Base-by-base conservation (phyloP, 53 echinoderm and acorn worm genomes). In the Glandiceps talaboti region DNA sequence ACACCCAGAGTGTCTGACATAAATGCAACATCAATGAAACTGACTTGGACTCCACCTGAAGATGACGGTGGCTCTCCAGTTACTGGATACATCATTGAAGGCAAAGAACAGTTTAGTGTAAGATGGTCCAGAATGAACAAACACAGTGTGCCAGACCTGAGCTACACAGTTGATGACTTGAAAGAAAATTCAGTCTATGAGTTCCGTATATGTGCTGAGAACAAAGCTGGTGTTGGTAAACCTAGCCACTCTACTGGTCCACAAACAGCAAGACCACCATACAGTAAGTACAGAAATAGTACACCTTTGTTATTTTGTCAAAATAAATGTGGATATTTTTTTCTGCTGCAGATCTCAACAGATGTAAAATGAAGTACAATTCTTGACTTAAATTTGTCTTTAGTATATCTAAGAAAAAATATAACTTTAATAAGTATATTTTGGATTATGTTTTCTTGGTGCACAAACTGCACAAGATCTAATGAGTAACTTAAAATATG, bases 201-300 rank as follows among this genome's bases (percentile, higher is more conserved):
- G 83, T 94, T 90, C 82, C 85, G 91, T 73, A 90, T 94, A 75
- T 89, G 87, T 45, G 94, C 94, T 30, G 94, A 92, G 81, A 94
- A 94, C 82, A 91, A 89, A 45, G 87, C 84, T 25, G 94, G 94
- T 72, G 80, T 85, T 26, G 90, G 94, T 28, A 77, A 87, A 75
- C 90, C 94, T 20, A 94, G 94, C 76, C 84, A 88, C 28, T 86
- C 91, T 28, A 85, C 94, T 82, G 81, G 82, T 26, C 30, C 91
- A 27, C 87, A 86, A 74, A 97, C 90, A 76, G 97, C 97, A 14
- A 97, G 88, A 80, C 93, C 97, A 75, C 97, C 93, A 14, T 97
- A 97, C 84, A 92, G 97, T 97, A 80, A 85, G 90, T 45, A 12
- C 20, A 12, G 64, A 45, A 45, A n/a, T n/a, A n/a, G n/a, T n/a